phyloP scores from a whole-genome alignment of 1,140 invertebrate species.

The Homarus americanus region DNA sequence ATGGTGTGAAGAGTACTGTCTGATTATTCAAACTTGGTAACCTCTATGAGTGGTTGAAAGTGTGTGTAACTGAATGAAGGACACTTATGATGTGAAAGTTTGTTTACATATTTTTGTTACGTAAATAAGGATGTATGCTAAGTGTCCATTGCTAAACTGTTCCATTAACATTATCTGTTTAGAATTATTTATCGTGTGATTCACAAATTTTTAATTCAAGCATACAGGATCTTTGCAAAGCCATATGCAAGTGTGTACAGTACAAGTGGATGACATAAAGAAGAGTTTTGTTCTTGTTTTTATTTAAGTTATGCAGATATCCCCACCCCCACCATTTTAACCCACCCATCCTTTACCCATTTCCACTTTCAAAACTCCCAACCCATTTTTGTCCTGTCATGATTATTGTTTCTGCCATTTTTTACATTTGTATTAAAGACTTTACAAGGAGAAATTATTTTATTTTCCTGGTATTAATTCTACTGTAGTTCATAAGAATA shows the following conservation, averaged over 20 bases:
- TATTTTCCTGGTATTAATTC: conserved; percentile 31
- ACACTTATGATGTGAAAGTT: conserved; percentile 39
- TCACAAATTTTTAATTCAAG: conserved; percentile 38
- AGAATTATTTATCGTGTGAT: conserved; percentile 38
- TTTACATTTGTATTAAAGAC: conserved; percentile 75
- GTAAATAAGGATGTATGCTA: conserved; percentile 36
- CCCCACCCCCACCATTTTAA: conserved; percentile 38
- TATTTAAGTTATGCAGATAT: conserved; percentile 58
- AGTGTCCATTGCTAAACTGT: conserved; percentile 64
- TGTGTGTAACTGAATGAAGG: conserved; percentile 47
- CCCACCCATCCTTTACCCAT: conserved; percentile 35
- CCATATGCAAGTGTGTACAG: conserved; percentile 68
- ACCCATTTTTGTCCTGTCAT: conserved; percentile 67
- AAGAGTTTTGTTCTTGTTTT: conserved; percentile 66
- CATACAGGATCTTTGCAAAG: conserved; percentile 56
- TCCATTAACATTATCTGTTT: conserved; percentile 40
- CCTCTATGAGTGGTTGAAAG: conserved; percentile 54
- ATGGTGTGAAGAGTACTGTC: conserved; percentile 47
- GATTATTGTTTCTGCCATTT: conserved; percentile 74
- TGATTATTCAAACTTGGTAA: conserved; percentile 46
- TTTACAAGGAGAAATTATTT: conserved; percentile 57
- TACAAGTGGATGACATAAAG: conserved; percentile 65
- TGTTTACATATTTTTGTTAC: conserved; percentile 45
- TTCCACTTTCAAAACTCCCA: conserved; percentile 37
- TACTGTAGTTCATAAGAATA: too few relatives aligned